Evolutionary conservation across 2,797 vertebrate genomes (phyloP).

Genomic region (Phoxinus dragarum): DNA sequence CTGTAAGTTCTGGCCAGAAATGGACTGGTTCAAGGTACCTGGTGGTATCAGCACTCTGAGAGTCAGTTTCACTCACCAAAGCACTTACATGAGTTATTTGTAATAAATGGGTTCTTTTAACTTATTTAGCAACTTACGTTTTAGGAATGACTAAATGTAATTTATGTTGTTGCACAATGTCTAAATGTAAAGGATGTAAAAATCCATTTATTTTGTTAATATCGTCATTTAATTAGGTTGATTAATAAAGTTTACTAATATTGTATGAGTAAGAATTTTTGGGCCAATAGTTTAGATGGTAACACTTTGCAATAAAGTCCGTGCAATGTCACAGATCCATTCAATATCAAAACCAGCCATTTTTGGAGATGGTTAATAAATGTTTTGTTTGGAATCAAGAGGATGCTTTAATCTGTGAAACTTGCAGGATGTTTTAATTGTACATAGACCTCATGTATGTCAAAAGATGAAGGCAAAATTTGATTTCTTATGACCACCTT

Average conservation of each 20-base stretch:
- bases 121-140: background rate
- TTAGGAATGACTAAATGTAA: background rate
- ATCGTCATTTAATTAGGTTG: background rate
- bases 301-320: background rate
- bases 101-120: background rate
- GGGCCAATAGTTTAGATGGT: background rate
- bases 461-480: no score
- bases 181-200: background rate
- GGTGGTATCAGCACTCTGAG: background rate
- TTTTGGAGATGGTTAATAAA: no score
- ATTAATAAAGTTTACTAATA: background rate
- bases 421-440: no score
- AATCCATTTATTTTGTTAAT: background rate
- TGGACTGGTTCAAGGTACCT: constrained; percentile 33
- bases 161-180: background rate
- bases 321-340: no score
- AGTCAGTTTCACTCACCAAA: background rate
- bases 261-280: background rate
- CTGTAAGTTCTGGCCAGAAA: constrained; percentile 64
- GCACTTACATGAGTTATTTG: background rate
- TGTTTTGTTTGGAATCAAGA: no score
- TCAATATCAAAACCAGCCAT: no score
- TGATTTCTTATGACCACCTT: no score
- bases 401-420: no score
- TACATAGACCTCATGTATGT: no score